Evolutionary conservation across 2,113 vertebrate species (phyloP).

Genomic region (Oreochromis tanganicae): DNA sequence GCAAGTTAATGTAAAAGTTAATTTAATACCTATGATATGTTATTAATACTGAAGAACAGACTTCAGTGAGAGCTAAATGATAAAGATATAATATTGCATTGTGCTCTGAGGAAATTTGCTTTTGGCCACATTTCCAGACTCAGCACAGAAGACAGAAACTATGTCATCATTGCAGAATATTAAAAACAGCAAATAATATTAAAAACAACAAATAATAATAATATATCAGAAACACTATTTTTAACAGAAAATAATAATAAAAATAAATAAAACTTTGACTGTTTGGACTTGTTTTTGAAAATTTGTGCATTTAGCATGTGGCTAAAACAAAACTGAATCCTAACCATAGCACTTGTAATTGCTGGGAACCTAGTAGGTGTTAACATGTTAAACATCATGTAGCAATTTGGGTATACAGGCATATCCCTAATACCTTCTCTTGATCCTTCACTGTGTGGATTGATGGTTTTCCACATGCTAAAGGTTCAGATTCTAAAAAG

Average conservation of each 20-base stretch:
- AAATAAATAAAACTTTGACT: not conserved
- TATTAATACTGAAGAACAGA: not conserved
- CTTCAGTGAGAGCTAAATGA: not conserved
- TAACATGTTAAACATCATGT: not conserved
- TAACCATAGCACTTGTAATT: not conserved
- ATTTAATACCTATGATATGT: not conserved
- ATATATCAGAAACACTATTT: not conserved
- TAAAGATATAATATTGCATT: not conserved
- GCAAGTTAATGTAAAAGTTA: not conserved
- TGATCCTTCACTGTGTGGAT: not conserved
- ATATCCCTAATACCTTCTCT: not conserved
- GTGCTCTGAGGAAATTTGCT: not conserved
- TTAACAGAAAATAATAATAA: not conserved
- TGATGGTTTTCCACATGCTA: not conserved
- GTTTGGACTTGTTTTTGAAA: not conserved
- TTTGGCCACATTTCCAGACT: not conserved
- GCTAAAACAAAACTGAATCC: not conserved
- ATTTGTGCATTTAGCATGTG: not conserved
- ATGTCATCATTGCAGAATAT: fast-evolving
- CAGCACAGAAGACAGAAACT: not conserved
- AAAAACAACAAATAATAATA: not conserved
- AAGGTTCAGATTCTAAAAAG: not conserved
- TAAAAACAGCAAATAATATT: not conserved
- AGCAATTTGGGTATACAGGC: not conserved
- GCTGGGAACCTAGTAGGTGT: not conserved